A percentile compares a stretch with the other conserved stretches of the same genome.
phyloP scores from a whole-genome alignment of 2,797 vertebrate species.

The Scyliorhinus canicula region DNA sequence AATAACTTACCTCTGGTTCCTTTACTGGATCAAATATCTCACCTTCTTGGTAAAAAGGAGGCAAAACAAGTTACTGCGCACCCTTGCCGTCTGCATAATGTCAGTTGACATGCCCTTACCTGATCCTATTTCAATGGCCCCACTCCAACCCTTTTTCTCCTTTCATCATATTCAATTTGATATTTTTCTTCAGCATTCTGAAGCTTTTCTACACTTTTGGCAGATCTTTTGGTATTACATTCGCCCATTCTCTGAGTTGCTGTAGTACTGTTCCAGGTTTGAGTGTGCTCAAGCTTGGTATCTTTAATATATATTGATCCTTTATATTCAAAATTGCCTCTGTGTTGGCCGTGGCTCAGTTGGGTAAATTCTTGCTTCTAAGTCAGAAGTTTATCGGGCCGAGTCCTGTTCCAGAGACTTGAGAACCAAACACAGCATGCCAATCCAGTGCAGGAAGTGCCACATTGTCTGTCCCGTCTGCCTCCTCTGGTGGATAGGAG shows the following conservation, averaged over 20 bases:
- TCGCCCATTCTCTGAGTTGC: not conserved
- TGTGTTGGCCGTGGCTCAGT: too few species aligned
- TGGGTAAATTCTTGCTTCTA: too few species aligned
- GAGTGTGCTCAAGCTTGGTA: not conserved
- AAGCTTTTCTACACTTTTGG: not conserved
- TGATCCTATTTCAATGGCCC: not conserved
- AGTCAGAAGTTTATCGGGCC: too few species aligned
- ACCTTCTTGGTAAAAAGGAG: not conserved
- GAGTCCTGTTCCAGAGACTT: too few species aligned
- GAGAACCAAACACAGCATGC: too few species aligned
- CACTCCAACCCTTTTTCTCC: not conserved
- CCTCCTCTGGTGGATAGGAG: too few species aligned
- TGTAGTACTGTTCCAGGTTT: not conserved
- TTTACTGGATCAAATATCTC: not conserved
- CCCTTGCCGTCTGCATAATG: not conserved
- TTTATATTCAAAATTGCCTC: too few species aligned
- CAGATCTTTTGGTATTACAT: not conserved
- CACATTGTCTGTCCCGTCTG: too few species aligned
- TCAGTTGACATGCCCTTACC: not conserved
- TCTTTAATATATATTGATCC: too few species aligned
- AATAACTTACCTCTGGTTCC: not conserved
- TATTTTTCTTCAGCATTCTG: not conserved
- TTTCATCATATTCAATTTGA: not conserved
- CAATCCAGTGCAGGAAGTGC: too few species aligned
- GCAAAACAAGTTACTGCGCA: not conserved